phyloP scores from a whole-genome alignment of 2,888 invertebrate species.

The Mythimna loreyi region DNA sequence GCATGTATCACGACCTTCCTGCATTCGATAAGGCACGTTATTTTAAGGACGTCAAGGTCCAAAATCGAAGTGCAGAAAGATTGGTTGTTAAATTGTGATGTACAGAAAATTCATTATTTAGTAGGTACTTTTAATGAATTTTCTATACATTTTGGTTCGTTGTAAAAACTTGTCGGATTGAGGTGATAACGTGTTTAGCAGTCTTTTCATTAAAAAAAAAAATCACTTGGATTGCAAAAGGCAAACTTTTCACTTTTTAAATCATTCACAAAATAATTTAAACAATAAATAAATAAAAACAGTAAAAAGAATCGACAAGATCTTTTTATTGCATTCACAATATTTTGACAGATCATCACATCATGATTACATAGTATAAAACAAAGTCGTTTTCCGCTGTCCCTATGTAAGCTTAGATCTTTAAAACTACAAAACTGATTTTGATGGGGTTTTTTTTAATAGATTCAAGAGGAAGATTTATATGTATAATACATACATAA shows the following conservation, averaged over 20 bases:
- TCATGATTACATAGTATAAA: too few relatives aligned
- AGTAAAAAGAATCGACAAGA: background rate
- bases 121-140: constrained; percentile 4
- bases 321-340: constrained; percentile 9
- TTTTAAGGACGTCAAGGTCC: background rate
- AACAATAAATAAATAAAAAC: background rate
- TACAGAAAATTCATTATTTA: constrained; percentile 23
- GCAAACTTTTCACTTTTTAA: background rate
- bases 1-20: constrained; percentile 54
- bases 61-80: constrained; percentile 45
- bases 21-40: constrained; percentile 32
- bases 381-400: too few relatives aligned
- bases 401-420: too few relatives aligned
- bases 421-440: too few relatives aligned
- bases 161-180: constrained; percentile 32
- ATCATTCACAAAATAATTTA: background rate
- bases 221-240: background rate
- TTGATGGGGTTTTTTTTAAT: too few relatives aligned
- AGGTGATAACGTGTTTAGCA: background rate
- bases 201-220: background rate
- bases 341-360: background rate
- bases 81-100: constrained; percentile 26
- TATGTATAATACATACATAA: too few relatives aligned
- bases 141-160: constrained; percentile 18
- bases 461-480: too few relatives aligned